These are phyloP conservation scores for Caenorhabditis tropicalis DNA, from an alignment of 1,140 invertebrate species.

Conservation along the genomic window DNA sequence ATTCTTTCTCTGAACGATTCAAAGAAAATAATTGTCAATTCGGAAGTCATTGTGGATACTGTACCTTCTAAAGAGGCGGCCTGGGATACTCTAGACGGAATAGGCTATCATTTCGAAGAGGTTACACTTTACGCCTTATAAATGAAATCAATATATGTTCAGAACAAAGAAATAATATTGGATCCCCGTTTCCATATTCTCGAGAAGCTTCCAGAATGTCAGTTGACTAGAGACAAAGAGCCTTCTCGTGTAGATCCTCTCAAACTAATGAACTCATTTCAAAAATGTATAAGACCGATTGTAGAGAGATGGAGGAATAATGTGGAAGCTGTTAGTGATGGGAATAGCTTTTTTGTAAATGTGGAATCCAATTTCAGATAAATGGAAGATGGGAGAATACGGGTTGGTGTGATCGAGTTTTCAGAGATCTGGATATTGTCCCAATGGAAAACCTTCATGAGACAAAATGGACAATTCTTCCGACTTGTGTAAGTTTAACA, in stretches of 20 bases:
- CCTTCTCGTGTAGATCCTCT: neutral
- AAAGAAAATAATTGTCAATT: too few relatives aligned
- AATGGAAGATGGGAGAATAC: neutral
- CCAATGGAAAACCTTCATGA: neutral
- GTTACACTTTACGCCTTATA: too few relatives aligned
- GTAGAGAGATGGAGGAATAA: neutral
- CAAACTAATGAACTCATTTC: neutral
- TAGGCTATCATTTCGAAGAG: neutral
- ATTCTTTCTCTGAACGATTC: too few relatives aligned
- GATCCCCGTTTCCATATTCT: neutral
- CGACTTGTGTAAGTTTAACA: constrained; percentile 7
- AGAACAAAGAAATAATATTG: neutral
- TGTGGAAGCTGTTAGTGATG: neutral
- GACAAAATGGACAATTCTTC: constrained; percentile 17
- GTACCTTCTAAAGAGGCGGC: neutral
- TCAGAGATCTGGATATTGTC: neutral
- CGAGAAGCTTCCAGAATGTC: neutral
- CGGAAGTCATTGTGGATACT: too few relatives aligned
- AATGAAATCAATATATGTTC: too few relatives aligned
- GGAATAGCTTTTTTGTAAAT: neutral
- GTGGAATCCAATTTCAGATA: neutral
- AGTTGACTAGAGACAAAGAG: neutral
- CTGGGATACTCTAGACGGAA: neutral
- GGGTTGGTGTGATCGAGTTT: neutral
- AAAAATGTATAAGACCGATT: constrained; percentile 16